Evolutionary conservation across 2,113 vertebrate genomes (phyloP), one percentile per base, ranked within the genome.

Genomic region (Alces alces): DNA sequence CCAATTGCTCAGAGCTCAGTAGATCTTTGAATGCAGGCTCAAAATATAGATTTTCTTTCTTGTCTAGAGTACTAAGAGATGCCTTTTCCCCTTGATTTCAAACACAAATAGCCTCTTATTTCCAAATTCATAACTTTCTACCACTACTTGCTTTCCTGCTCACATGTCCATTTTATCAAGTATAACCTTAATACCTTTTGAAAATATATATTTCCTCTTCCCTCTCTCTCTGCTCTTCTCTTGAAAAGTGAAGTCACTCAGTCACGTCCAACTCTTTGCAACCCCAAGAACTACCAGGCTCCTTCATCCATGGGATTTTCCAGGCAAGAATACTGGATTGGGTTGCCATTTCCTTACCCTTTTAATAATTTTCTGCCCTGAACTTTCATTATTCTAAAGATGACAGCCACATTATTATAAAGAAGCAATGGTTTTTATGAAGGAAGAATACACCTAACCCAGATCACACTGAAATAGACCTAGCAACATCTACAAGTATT

Each of bases 391-490:
- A 86, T 19, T 16, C 8, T 54, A 39, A 50, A 27, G 30, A 91
- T 89, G 33, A 84, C 17, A 64, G n/a, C 6, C 45, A 55, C 86
- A 54, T 5, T 76, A 7, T 27, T 27, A 23, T 73, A 58, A 91
- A 13, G 13, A 90, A 33, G 15, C 47, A 30, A 10, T 66, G 12
- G 80, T 21, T 43, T 36, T 78, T 27, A 21, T 80, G 16, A 76
- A 36, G 52, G 19, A 87, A 64, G 1, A 17, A 64, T 19, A 9
- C 2, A 21, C 9, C n/a, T 57, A 61, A 45, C 10, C 39, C 12
- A 66, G 2, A 0, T 78, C 4, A 13, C 2, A 47, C 5, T 47
- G 12, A 61, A 33, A 57, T 2, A n/a, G 4, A 55, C 3, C 16
- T 13, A 19, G n/a, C 1, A 33, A 36, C 25, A 11, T 9, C 14